These are phyloP conservation scores for Ictalurus punctatus DNA, from an alignment of 2,113 vertebrate genomes.

Conservation along the genomic window DNA sequence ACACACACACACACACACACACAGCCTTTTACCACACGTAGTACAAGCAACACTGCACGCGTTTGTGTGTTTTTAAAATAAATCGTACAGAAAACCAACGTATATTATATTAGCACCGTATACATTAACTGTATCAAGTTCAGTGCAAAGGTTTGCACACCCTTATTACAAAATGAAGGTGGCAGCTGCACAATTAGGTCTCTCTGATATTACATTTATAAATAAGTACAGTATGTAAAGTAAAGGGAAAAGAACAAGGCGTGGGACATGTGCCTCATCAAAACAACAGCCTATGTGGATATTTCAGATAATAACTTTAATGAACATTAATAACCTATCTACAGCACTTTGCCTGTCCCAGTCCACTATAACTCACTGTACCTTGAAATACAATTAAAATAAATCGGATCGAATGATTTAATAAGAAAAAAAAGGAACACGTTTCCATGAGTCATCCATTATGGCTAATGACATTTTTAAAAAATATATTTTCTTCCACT, in stretches of 20 bases:
- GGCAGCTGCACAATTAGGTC: not conserved
- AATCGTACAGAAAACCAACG: not conserved
- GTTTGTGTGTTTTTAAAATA: not conserved
- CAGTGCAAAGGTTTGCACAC: not conserved
- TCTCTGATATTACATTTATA: not conserved
- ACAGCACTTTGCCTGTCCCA: not conserved
- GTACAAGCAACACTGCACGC: not conserved
- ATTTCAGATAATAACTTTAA: not conserved
- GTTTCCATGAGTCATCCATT: not conserved
- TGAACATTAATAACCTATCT: not conserved
- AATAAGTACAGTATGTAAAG: not conserved
- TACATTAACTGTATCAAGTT: not conserved
- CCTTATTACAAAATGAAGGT: not conserved
- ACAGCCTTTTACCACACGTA: not conserved
- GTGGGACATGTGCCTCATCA: not conserved
- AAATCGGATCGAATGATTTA: not conserved
- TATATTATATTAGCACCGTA: not conserved
- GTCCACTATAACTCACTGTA: too few relatives aligned
- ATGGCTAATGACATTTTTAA: not conserved
- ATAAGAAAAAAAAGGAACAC: too few relatives aligned
- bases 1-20: not conserved
- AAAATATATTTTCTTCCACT: not conserved
- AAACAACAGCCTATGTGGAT: not conserved
- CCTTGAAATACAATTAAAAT: not conserved
- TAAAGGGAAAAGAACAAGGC: not conserved